Base-by-base conservation (phyloP, 2,797 vertebrate species). In the Alcedo quadribrachys region DNA sequence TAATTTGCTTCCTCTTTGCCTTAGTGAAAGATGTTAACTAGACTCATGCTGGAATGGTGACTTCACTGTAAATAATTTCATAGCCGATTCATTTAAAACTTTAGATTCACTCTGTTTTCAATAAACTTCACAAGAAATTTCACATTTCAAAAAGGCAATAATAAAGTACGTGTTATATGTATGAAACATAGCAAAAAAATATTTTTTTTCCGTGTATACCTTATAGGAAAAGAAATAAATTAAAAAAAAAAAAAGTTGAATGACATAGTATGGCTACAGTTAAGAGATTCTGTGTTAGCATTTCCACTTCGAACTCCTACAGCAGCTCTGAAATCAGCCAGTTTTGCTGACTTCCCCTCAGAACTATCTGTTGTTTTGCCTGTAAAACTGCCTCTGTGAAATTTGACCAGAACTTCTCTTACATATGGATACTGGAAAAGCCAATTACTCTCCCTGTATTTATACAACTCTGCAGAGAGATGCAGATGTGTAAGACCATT, bases 101-200 rank as follows among this genome's bases (percentile, higher is more conserved):
- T 81, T 75, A 51, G 32, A 66, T 71, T 88, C 78, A 76, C 57
- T 95, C 90, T 96, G 87, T 63, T 96, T 97, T 93, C 93, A 96
- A 95, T 95, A 97, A 97, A 94, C 79, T 97, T 97, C 92, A 97
- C 67, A 94, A 92, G 92, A 95, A 94, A 85, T 91, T 91, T 95
- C 89, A 82, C 45, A 40, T 89, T 91, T 86, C 66, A 90, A 94
- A 94, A 96, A 92, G 60, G n/a, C 1, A 6, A 79, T 92, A 96
- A 95, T 97, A 91, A 97, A 89, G n/a, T 85, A 45, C 63, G 87
- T 91, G 76, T 80, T 89, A 54, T 89, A 93, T 40, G 15, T 35
- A 93, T 87, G 90, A 97, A 96, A 95, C 76, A 92, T 87, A 90
- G 91, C 43, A 85, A 93, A 96, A 89, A 33, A 45, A 86, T 63